These are phyloP conservation scores for Pseudocheirus occidentalis DNA, from an alignment of 2,797 vertebrate genomes.

Conservation along the genomic window DNA sequence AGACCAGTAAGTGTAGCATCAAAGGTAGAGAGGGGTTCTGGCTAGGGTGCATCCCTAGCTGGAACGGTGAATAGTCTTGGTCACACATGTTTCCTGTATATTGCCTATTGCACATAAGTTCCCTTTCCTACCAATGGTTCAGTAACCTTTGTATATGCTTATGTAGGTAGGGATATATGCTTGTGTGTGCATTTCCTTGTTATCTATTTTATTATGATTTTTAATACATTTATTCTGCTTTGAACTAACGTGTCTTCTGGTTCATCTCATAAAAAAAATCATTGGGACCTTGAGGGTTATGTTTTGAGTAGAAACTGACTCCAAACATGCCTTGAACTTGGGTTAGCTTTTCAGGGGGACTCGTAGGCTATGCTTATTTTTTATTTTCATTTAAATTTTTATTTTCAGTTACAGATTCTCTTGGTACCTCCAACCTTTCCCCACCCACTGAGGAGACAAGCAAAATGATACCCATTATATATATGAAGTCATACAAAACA, in stretches of 20 bases:
- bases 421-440: neutral
- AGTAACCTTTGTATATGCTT: neutral
- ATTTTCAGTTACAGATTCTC: neutral
- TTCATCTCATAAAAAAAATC: neutral
- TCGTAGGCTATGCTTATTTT: neutral
- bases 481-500: neutral
- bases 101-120: neutral
- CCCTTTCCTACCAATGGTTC: neutral
- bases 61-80: neutral
- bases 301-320: neutral
- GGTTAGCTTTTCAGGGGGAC: neutral
- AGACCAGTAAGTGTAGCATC: neutral
- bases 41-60: neutral
- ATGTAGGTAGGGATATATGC: neutral
- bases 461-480: neutral
- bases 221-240: neutral
- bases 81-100: neutral
- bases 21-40: neutral
- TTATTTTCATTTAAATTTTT: neutral
- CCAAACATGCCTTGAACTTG: neutral
- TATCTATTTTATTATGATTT: neutral
- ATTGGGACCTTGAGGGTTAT: neutral
- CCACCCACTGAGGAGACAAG: neutral
- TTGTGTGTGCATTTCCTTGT: neutral
- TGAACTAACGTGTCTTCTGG: neutral